Evolutionary conservation across 1,140 invertebrate species (phyloP), one percentile per base, ranked within the genome.

Genomic region (Agrypnia vestita): DNA sequence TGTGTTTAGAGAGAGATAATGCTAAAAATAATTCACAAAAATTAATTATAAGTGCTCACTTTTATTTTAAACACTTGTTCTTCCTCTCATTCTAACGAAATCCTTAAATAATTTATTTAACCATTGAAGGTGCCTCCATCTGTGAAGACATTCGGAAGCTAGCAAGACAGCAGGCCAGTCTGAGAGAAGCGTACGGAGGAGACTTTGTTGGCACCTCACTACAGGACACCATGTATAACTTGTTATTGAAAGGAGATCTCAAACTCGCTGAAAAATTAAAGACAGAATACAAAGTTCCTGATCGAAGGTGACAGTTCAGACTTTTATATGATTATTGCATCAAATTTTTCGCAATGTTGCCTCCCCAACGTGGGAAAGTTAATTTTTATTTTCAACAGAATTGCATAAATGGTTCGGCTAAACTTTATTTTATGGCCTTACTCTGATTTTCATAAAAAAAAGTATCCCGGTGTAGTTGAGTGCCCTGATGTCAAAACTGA

Each of bases 271-370:
- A 99, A 81, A 96, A 96, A 87, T 88, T 99, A 13, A 91, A 93
- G 62, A 93, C 93, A 51, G 97, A 98, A 84, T 99, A 96, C 86
- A 97, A 96, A 90, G 94, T 99, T 85, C 94, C 97, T 1, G 97
- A 99, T 85, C 93, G 93, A 89, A 93, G 95, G 94, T 96, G 87
- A 64, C 4, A 47, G 9, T 47, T 86, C 47, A 4, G 25, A 3
- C 79, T 64, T 61, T 44, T 53, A n/a, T 75, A 3, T 35, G 6
- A 3, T 35, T 35, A 3, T 35, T 35, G 6, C 25, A 35, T 35
- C 6, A 3, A 3, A 35, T 35, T 35, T n/a, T 35, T 35, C 1
- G 25, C 25, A 35, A 35, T 6, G 1, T 35, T 6, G 25, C 25
- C 6, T 1, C 25, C 6, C 6, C 25, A 35, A 3, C 25, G 25